phyloP scores from a whole-genome alignment of 2,797 vertebrate species.

The Xenopus petersii region DNA sequence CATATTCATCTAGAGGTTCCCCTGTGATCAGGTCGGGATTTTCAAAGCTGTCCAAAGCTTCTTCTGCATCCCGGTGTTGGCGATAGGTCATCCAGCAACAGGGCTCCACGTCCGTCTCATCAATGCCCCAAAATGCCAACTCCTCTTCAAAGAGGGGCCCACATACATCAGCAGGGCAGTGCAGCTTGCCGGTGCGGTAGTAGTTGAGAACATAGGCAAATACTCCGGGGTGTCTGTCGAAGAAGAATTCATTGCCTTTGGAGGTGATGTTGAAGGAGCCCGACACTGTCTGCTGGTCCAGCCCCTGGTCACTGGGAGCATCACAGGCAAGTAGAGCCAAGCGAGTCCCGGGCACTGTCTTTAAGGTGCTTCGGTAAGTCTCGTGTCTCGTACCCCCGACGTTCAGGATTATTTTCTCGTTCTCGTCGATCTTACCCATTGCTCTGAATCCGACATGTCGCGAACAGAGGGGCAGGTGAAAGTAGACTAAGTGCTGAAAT shows the following conservation, averaged over 20 bases:
- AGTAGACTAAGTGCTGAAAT: slow-evolving; percentile 36
- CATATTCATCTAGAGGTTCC: slow-evolving; percentile 59
- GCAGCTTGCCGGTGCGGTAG: slow-evolving; percentile 93
- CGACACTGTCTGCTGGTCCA: slow-evolving; percentile 63
- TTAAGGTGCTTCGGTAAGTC: slow-evolving; percentile 88
- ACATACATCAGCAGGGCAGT: slow-evolving; percentile 94
- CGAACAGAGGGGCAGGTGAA: slow-evolving; percentile 47
- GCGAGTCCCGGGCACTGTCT: slow-evolving; percentile 88
- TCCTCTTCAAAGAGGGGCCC: slow-evolving; percentile 94
- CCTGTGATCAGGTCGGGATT: slow-evolving; percentile 70
- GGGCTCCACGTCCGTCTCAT: slow-evolving; percentile 96
- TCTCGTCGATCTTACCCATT: slow-evolving; percentile 93
- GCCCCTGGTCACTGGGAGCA: slow-evolving; percentile 74
- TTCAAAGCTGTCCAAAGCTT: slow-evolving; percentile 94
- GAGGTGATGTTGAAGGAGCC: slow-evolving; percentile 48
- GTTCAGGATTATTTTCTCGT: slow-evolving; percentile 97
- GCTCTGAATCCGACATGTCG: slow-evolving; percentile 90
- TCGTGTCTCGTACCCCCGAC: slow-evolving; percentile 93
- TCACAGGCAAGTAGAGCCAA: slow-evolving; percentile 89
- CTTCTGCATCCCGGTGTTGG: slow-evolving; percentile 93
- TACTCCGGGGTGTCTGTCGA: slow-evolving; percentile 92
- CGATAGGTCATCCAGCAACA: slow-evolving; percentile 98
- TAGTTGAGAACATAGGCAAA: slow-evolving; percentile 94
- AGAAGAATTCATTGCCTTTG: slow-evolving; percentile 86
- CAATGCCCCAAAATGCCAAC: slow-evolving; percentile 94